Conservation (phyloP, 1,140 invertebrate species). For the Hyles euphorbiae region DNA sequence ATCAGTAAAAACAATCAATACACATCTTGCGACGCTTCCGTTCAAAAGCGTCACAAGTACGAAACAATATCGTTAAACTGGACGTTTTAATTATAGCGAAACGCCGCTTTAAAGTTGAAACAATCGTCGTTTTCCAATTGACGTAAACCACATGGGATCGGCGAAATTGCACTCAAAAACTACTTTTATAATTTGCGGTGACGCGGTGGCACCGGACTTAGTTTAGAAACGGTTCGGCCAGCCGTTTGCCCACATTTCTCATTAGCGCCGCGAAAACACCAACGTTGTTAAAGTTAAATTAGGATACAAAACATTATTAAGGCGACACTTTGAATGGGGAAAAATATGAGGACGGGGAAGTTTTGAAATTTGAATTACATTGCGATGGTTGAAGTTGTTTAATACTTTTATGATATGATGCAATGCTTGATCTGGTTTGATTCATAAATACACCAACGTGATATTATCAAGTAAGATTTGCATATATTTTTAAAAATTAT, state of each 20-base stretch:
- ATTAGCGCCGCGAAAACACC: slow-evolving; percentile 17
- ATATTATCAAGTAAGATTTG: too few relatives aligned
- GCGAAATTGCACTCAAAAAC: slow-evolving; percentile 16
- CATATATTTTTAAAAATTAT: too few relatives aligned
- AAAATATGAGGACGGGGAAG: too few relatives aligned
- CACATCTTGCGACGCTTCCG: too few relatives aligned
- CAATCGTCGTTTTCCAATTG: slow-evolving; percentile 19
- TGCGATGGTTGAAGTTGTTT: too few relatives aligned
- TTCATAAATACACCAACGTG: too few relatives aligned
- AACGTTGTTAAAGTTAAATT: slow-evolving; percentile 19
- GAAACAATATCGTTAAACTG: neutral
- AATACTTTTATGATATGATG: too few relatives aligned
- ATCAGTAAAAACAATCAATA: too few relatives aligned
- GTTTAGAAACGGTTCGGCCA: slow-evolving; percentile 9
- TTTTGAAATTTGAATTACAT: too few relatives aligned
- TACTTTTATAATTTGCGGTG: slow-evolving; percentile 28
- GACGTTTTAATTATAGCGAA: slow-evolving; percentile 5
- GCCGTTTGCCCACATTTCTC: slow-evolving; percentile 13
- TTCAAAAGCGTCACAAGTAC: too few relatives aligned
- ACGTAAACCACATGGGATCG: slow-evolving; percentile 11
- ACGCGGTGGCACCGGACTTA: slow-evolving; percentile 7
- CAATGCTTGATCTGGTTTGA: too few relatives aligned
- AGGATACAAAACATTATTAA: slow-evolving; percentile 10
- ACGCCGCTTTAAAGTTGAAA: neutral
- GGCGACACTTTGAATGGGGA: neutral